phyloP scores from a whole-genome alignment of 35 echinoderm and acorn worm genomes.

The Hemicentrotus pulcherrimus region DNA sequence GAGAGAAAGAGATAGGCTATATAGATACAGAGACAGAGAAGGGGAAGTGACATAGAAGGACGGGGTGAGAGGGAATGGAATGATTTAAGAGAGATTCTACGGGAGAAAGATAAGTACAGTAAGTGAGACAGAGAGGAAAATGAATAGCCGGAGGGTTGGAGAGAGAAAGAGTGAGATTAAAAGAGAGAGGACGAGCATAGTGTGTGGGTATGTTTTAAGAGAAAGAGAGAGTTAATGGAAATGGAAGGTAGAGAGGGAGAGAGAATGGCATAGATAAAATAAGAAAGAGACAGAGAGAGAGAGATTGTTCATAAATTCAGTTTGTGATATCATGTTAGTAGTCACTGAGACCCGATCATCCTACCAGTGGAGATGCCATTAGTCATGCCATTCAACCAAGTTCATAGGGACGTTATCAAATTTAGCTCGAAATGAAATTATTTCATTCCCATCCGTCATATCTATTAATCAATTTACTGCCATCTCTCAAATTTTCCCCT shows the following conservation, averaged over 20 bases:
- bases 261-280: background rate
- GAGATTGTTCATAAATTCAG: background rate
- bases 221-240: background rate
- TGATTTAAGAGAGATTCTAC: too few relatives aligned
- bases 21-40: too few relatives aligned
- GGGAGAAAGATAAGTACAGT: background rate
- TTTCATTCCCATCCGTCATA: conserved; percentile 35
- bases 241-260: background rate
- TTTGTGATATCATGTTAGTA: background rate
- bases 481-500: background rate
- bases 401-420: conserved; percentile 6
- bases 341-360: background rate
- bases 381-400: background rate
- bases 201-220: background rate
- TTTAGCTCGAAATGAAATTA: conserved; percentile 30
- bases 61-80: too few relatives aligned
- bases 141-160: too few relatives aligned
- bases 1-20: too few relatives aligned
- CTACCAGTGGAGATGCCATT: background rate
- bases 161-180: too few relatives aligned
- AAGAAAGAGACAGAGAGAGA: background rate
- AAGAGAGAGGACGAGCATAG: background rate
- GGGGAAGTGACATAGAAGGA: background rate
- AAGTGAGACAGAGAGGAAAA: too few relatives aligned
- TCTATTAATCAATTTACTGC: conserved; percentile 37